Conservation (phyloP, 2,797 vertebrate genomes). For the Nyctalus aviator region DNA sequence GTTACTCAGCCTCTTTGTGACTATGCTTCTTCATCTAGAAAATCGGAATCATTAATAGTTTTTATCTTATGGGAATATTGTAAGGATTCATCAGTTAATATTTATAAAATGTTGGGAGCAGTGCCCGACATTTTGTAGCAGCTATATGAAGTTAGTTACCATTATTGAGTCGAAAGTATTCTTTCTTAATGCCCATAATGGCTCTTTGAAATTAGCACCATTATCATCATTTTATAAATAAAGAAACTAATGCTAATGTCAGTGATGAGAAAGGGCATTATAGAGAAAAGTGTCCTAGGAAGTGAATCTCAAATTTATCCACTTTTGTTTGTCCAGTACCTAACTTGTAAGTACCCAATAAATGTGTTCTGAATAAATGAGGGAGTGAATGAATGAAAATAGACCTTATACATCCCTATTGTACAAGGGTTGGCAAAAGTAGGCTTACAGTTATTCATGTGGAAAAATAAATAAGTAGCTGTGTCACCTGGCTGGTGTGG, state of each 20-base stretch:
- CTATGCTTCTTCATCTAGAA: background rate
- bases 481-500: no score
- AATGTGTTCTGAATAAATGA: background rate
- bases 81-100: constrained; percentile 38
- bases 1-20: background rate
- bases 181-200: background rate
- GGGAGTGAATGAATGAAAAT: background rate
- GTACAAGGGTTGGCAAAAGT: background rate
- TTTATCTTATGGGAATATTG: background rate
- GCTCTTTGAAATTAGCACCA: background rate
- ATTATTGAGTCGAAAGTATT: background rate
- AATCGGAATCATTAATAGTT: background rate
- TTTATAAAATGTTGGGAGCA: background rate
- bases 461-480: background rate
- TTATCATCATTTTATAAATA: background rate
- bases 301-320: background rate
- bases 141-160: background rate
- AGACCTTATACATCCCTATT: background rate
- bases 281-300: background rate
- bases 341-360: background rate
- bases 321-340: background rate
- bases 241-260: background rate
- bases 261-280: background rate
- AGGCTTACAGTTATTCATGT: background rate
- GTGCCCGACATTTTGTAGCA: background rate